Evolutionary conservation across 2,888 invertebrate genomes (phyloP), one percentile per base, ranked within the genome.

Genomic region (Megamerina dolium): DNA sequence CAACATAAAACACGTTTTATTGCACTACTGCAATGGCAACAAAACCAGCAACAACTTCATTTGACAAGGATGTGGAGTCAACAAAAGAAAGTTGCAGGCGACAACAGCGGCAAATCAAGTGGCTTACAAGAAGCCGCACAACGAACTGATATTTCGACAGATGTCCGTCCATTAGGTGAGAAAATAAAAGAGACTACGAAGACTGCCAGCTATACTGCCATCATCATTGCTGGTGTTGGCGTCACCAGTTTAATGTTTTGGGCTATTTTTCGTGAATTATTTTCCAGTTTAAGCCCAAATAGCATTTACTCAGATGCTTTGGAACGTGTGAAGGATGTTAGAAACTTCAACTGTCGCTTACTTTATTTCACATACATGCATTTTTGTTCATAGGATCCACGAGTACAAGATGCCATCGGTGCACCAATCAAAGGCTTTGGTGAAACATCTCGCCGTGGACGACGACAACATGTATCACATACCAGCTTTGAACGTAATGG

Each of bases 111-210:
- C n/a, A n/a, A n/a, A n/a, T n/a, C n/a, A n/a, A n/a, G n/a, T n/a
- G n/a, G n/a, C n/a, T n/a, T n/a, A n/a, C n/a, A n/a, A n/a, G n/a
- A n/a, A n/a, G n/a, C n/a, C n/a, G n/a, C n/a, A n/a, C n/a, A n/a
- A n/a, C n/a, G n/a, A n/a, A n/a, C n/a, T n/a, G n/a, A n/a, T n/a
- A n/a, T 71, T 1, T 68, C 70, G 2, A 67, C 64, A 0, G 64
- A 83, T 67, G 83, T 84, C 3, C 76, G 79, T 45, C 82, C 82
- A 6, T 58, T 84, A 9, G 81, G 82, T 12, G 82, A 84, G 59
- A 83, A 82, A 77, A 87, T 91, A 2, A 92, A 90, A 68, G 90
- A 93, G 73, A 87, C 87, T 13, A 87, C 91, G 2, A 91, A 92
- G 73, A 92, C 92, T 52, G 85, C 80, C 3, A 85, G 86, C 8